Conservation (phyloP, 2,888 invertebrate species). For the Volucella inflata region DNA sequence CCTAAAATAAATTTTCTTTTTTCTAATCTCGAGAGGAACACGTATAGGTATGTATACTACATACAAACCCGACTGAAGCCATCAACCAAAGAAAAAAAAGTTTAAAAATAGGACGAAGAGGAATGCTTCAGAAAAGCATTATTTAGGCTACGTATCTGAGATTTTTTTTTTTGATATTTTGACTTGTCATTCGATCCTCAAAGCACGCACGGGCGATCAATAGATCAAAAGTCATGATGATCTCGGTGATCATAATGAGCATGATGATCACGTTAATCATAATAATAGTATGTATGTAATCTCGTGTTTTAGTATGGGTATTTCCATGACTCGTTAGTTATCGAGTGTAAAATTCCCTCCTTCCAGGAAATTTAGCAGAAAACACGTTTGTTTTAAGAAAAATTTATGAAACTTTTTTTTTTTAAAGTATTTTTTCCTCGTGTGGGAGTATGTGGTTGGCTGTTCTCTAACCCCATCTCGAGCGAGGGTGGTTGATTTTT, state of each 20-base stretch:
- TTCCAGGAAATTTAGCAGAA: constrained; percentile 56
- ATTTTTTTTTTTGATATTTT: constrained; percentile 55
- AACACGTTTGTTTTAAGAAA: constrained; percentile 50
- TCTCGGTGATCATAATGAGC: too few relatives aligned
- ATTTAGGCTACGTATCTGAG: constrained; percentile 2
- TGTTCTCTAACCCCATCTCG: constrained; percentile 43
- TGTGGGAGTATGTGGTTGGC: background rate
- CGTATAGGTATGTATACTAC: too few relatives aligned
- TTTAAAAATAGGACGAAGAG: constrained; percentile 72
- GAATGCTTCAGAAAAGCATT: constrained; percentile 65
- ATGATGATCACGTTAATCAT: too few relatives aligned
- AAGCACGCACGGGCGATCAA: constrained; percentile 57
- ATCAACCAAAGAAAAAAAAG: constrained; percentile 34
- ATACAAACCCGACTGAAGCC: background rate
- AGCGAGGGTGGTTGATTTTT: constrained; percentile 68
- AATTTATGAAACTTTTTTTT: background rate
- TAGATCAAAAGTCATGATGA: constrained; percentile 56
- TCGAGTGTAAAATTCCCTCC: constrained; percentile 46
- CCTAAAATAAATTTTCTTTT: constrained; percentile 71
- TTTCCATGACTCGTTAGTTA: constrained; percentile 50
- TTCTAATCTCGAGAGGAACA: constrained; percentile 51
- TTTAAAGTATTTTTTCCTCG: constrained; percentile 31
- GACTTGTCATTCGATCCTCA: constrained; percentile 66
- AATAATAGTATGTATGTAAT: constrained; percentile 9
- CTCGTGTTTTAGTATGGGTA: constrained; percentile 46